phyloP scores from a whole-genome alignment of 2,888 invertebrate species.

The Plagiodera versicolora region DNA sequence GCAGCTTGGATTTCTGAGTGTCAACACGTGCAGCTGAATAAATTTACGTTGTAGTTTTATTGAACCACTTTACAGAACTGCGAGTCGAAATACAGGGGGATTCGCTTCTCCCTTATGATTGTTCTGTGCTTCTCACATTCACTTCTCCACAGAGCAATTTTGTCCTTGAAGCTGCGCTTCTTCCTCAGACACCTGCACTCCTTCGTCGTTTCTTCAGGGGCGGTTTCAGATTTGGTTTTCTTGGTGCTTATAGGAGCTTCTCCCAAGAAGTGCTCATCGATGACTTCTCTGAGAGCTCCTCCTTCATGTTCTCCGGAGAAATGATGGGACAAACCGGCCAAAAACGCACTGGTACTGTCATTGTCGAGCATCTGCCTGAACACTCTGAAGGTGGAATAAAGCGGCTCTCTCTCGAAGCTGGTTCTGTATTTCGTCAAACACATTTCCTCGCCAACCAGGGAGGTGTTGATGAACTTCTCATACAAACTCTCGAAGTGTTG shows the following conservation, averaged over 20 bases:
- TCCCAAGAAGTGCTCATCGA: neutral
- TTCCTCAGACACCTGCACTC: conserved; percentile 26
- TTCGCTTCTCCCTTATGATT: conserved; percentile 25
- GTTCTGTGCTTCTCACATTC: conserved; percentile 26
- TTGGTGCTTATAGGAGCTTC: neutral
- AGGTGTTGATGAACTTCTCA: conserved; percentile 23
- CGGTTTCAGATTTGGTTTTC: neutral
- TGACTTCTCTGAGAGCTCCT: neutral
- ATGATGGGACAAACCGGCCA: neutral
- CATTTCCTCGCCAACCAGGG: conserved; percentile 4
- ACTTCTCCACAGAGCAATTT: conserved; percentile 32
- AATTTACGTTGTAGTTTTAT: neutral
- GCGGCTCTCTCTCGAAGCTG: neutral
- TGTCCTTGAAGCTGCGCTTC: conserved; percentile 28
- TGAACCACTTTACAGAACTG: conserved; percentile 32
- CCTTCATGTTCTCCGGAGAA: neutral
- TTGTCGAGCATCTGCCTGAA: conserved; percentile 13
- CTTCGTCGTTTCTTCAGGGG: conserved; percentile 4
- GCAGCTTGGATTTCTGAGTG: conserved; percentile 20
- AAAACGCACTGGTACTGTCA: neutral
- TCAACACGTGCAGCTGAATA: neutral
- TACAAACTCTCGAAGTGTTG: conserved; percentile 13
- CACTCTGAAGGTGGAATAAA: conserved; percentile 12
- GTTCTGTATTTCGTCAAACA: conserved; percentile 16
- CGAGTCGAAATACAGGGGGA: conserved; percentile 39